phyloP scores from a whole-genome alignment of 2,113 vertebrate genomes.

The Lamprologus tigripictilis region DNA sequence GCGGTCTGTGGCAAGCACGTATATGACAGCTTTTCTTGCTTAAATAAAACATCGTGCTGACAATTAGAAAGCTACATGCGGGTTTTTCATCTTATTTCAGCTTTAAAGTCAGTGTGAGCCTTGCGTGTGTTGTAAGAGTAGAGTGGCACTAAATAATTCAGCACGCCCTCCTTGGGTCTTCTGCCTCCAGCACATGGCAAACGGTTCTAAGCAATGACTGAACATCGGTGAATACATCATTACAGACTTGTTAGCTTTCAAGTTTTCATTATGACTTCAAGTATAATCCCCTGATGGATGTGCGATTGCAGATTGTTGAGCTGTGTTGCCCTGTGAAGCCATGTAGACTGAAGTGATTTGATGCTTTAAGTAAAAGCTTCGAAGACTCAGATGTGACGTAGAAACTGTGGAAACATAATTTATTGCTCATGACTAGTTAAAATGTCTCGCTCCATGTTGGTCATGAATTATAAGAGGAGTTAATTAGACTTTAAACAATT shows the following conservation, averaged over 20 bases:
- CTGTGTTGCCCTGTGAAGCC: background rate
- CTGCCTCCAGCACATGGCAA: conserved; percentile 19
- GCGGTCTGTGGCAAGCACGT: background rate
- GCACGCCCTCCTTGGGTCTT: background rate
- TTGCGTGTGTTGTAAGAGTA: conserved; percentile 35
- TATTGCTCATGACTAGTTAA: background rate
- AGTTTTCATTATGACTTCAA: background rate
- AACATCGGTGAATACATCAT: background rate
- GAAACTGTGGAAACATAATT: background rate
- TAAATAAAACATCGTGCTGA: background rate
- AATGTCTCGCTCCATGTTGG: background rate
- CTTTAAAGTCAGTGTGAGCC: background rate
- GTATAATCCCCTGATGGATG: background rate
- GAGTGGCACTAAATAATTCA: conserved; percentile 64
- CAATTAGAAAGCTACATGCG: background rate
- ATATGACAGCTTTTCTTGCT: background rate
- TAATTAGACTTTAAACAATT: background rate
- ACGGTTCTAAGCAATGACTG: background rate
- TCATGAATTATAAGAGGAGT: background rate
- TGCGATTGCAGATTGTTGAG: background rate
- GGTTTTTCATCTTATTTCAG: background rate
- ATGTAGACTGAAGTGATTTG: background rate
- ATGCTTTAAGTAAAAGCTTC: background rate
- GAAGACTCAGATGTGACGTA: background rate
- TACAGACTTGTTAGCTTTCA: background rate